Evolutionary conservation across 2,113 vertebrate species (phyloP).

Genomic region (Gnathonemus longibarbis): DNA sequence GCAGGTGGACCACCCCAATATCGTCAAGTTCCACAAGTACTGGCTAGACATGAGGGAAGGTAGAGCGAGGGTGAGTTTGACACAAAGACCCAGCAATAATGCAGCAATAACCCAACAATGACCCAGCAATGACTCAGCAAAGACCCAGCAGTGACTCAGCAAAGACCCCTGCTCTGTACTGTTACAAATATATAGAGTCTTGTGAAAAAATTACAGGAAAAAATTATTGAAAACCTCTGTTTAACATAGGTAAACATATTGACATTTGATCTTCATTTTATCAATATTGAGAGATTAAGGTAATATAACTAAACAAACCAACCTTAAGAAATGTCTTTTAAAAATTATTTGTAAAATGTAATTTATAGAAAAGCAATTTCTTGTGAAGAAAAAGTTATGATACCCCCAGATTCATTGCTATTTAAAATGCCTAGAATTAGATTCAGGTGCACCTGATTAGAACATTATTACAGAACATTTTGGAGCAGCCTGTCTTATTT

Average conservation of each 20-base stretch:
- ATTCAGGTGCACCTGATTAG: neutral
- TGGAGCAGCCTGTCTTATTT: neutral
- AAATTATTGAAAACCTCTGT: neutral
- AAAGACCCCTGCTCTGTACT: neutral
- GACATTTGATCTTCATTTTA: neutral
- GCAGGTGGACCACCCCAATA: constrained; percentile 68
- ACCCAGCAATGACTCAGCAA: too few species aligned
- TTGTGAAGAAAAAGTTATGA: neutral
- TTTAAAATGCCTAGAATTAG: neutral
- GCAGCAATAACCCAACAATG: neutral
- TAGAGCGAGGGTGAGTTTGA: constrained; percentile 49
- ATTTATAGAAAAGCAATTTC: neutral
- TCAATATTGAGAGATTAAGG: neutral
- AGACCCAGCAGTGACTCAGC: too few species aligned
- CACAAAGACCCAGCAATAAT: neutral
- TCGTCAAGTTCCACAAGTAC: constrained; percentile 70
- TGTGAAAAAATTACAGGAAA: neutral
- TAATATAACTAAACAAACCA: neutral
- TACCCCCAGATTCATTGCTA: neutral
- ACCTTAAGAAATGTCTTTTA: neutral
- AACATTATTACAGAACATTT: neutral
- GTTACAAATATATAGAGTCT: neutral
- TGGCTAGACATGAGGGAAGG: constrained; percentile 63
- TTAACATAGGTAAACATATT: neutral
- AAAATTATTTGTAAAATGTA: neutral